A percentile compares a stretch with the other conserved stretches of the same genome.
Conservation (phyloP, 2,797 vertebrate species). For the Premnoplex brunnescens region DNA sequence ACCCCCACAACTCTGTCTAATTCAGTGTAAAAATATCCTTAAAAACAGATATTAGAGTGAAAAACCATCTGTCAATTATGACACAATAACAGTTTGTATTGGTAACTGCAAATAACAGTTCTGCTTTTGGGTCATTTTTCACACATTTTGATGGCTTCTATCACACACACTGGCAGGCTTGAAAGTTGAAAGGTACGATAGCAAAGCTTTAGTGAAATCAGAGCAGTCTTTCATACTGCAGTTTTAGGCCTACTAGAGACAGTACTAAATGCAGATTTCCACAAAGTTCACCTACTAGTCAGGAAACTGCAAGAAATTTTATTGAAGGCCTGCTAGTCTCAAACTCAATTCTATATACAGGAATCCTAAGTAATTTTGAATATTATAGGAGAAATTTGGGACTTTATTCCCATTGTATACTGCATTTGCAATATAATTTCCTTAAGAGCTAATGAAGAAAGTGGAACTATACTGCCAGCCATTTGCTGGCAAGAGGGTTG, state of each 20-base stretch:
- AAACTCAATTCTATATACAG: not conserved
- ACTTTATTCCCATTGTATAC: not conserved
- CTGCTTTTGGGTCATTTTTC: constrained; percentile 70
- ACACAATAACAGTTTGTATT: constrained; percentile 72
- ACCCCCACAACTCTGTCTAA: constrained; percentile 9
- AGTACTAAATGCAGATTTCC: not conserved
- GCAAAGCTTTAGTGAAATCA: constrained; percentile 32
- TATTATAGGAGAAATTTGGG: not conserved
- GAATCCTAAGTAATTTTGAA: not conserved
- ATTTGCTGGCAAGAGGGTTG: not conserved
- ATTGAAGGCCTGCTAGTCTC: not conserved
- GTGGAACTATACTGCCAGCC: not conserved
- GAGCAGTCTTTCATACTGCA: not conserved
- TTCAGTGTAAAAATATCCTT: constrained; percentile 67
- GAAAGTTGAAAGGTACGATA: constrained; percentile 63
- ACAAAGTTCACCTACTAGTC: not conserved
- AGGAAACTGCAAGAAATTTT: not conserved
- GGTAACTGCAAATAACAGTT: constrained; percentile 68
- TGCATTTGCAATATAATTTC: not conserved
- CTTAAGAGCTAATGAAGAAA: not conserved
- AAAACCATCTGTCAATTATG: constrained; percentile 72
- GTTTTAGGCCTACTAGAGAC: not conserved
- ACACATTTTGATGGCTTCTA: constrained; percentile 68
- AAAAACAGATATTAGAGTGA: constrained; percentile 70
- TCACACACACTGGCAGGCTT: constrained; percentile 59